Conservation (phyloP, 2,797 vertebrate genomes). For the Pseudotriccus pelzelni region DNA sequence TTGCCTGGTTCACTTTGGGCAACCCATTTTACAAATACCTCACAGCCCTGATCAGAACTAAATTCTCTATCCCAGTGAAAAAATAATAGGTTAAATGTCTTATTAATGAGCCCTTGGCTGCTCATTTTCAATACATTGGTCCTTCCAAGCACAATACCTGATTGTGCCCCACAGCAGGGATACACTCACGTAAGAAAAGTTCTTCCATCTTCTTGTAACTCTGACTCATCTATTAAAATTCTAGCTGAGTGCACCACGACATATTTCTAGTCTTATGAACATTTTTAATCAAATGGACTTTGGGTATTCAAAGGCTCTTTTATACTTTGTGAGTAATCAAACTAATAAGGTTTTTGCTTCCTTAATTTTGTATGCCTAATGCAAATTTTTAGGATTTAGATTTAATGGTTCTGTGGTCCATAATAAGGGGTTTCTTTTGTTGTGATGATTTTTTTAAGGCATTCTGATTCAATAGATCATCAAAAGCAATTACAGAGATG, state of each 20-base stretch:
- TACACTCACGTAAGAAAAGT: not conserved
- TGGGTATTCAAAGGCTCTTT: not conserved
- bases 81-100: not conserved
- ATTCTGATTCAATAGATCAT: not conserved
- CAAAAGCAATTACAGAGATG: slow-evolving; percentile 26
- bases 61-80: not conserved
- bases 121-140: not conserved
- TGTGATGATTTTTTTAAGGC: not conserved
- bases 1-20: not conserved
- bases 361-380: not conserved
- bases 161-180: not conserved
- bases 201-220: not conserved
- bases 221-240: not conserved
- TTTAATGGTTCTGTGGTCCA: not conserved
- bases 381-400: not conserved
- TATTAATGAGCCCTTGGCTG: not conserved
- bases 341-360: not conserved
- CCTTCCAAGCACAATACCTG: not conserved
- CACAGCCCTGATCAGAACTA: not conserved
- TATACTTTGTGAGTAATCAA: not conserved
- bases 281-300: not conserved
- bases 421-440: not conserved
- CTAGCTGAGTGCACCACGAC: not conserved
- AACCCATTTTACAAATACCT: not conserved
- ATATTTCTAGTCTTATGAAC: not conserved